Conservation (phyloP, 2,797 vertebrate genomes). For the Coregonus ussuriensis region DNA sequence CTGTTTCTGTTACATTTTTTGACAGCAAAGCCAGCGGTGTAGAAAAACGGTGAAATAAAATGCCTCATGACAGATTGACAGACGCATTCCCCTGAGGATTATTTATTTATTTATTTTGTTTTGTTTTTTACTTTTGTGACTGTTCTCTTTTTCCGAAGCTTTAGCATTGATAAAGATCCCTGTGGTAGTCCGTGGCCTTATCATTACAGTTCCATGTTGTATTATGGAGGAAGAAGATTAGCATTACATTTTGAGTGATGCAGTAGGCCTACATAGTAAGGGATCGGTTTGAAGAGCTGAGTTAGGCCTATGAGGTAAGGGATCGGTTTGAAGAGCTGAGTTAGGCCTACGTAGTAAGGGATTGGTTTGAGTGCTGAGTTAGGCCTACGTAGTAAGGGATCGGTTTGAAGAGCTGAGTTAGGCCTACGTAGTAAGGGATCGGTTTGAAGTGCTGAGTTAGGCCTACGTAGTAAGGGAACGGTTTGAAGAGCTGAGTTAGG, state of each 20-base stretch:
- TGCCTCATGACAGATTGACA: constrained; percentile 43
- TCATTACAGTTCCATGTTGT: constrained; percentile 4
- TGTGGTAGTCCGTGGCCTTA: constrained; percentile 7
- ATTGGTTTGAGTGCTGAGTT: too few relatives aligned
- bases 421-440: too few relatives aligned
- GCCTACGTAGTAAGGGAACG: too few relatives aligned
- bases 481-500: too few relatives aligned
- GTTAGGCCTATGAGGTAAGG: too few relatives aligned
- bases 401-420: too few relatives aligned
- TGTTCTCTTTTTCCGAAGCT: background rate
- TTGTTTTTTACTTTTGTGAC: constrained; percentile 22
- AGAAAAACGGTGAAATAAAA: constrained; percentile 49
- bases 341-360: too few relatives aligned
- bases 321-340: too few relatives aligned
- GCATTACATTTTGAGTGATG: background rate
- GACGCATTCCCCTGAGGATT: constrained; percentile 47
- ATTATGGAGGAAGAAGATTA: background rate
- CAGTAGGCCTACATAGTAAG: constrained; percentile 5
- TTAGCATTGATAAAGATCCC: background rate
- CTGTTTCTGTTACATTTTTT: constrained; percentile 55
- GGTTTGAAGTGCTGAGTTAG: too few relatives aligned
- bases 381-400: too few relatives aligned
- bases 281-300: too few relatives aligned
- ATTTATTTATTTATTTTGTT: constrained; percentile 40
- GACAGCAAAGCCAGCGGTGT: constrained; percentile 51